Evolutionary conservation across 2,113 vertebrate genomes (phyloP).

Genomic region (Lanius ludovicianus): DNA sequence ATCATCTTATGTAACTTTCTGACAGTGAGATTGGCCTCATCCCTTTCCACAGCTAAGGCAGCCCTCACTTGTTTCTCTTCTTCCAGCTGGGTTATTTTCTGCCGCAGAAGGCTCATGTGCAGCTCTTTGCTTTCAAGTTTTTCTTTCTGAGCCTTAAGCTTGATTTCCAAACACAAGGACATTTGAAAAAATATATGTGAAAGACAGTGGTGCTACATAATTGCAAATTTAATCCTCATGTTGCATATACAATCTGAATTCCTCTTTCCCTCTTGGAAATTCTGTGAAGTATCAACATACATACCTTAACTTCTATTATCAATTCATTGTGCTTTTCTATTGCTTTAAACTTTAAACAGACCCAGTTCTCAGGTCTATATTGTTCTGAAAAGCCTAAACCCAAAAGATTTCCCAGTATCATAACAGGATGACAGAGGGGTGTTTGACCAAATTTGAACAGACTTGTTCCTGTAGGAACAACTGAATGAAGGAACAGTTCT

Average conservation of each 20-base stretch:
- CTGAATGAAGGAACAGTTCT: background rate
- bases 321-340: background rate
- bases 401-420: background rate
- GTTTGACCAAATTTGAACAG: background rate
- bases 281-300: background rate
- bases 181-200: background rate
- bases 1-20: constrained; percentile 82
- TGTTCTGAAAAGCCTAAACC: background rate
- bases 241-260: background rate
- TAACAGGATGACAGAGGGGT: background rate
- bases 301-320: background rate
- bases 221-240: background rate
- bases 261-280: background rate
- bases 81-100: constrained; percentile 86
- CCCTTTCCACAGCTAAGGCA: constrained; percentile 73
- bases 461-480: background rate
- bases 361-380: background rate
- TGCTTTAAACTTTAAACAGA: background rate
- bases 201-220: background rate
- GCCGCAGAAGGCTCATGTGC: constrained; percentile 85
- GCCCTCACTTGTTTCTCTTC: constrained; percentile 79
- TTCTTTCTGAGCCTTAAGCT: constrained; percentile 88
- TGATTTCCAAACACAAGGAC: constrained; percentile 19
- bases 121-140: constrained; percentile 85
- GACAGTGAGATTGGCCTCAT: constrained; percentile 73